Conservation (phyloP, 1,140 invertebrate genomes). For the Drosophila neocordata region DNA sequence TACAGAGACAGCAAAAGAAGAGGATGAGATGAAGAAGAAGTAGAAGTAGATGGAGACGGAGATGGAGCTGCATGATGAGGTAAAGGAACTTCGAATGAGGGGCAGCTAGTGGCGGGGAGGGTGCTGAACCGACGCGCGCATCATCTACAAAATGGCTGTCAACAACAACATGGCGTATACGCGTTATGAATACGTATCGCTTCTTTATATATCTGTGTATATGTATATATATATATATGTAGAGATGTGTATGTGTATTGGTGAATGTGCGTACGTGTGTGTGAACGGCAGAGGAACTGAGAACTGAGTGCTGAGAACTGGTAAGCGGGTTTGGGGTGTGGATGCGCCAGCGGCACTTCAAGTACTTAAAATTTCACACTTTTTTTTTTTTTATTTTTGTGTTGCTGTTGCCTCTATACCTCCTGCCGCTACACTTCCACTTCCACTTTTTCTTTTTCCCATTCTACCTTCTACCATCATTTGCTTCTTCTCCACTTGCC, state of each 20-base stretch:
- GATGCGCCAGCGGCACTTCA: constrained; percentile 63
- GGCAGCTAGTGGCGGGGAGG: constrained; percentile 29
- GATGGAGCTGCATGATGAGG: background rate
- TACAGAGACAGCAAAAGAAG: background rate
- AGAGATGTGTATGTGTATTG: background rate
- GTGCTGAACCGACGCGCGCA: constrained; percentile 60
- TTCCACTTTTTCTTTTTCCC: background rate
- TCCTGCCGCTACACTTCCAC: background rate
- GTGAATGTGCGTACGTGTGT: background rate
- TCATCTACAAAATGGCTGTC: constrained; percentile 79
- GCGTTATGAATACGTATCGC: constrained; percentile 79
- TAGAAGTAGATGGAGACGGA: background rate
- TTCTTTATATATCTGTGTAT: constrained; percentile 53
- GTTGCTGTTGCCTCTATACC: background rate
- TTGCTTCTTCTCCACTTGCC: background rate
- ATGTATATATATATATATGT: background rate
- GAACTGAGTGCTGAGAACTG: background rate
- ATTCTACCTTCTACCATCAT: background rate
- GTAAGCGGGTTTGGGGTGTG: constrained; percentile 1
- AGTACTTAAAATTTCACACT: constrained; percentile 80
- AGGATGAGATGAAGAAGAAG: background rate
- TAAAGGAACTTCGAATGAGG: background rate
- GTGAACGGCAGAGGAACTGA: background rate
- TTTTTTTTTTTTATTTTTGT: constrained; percentile 38
- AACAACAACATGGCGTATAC: constrained; percentile 79